Percentiles rank a stretch among this genome's conserved stretches.
phyloP scores from a whole-genome alignment of 2,113 vertebrate genomes.

The Pardalotus punctatus region DNA sequence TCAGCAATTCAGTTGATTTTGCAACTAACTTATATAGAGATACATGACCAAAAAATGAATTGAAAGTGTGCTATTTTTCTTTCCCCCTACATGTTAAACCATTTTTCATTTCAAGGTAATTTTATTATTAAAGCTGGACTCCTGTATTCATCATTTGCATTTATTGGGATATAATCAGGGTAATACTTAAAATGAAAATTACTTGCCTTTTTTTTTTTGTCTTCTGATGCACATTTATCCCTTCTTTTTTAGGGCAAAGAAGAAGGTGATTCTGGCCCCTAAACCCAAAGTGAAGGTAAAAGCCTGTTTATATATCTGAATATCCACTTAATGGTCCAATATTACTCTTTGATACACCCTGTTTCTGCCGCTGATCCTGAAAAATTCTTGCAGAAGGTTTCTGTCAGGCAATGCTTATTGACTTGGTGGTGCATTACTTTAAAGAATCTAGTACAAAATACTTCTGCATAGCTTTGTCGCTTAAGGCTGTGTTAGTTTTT shows the following conservation, averaged over 20 bases:
- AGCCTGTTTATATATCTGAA: background rate
- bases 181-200: background rate
- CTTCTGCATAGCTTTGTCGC: background rate
- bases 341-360: background rate
- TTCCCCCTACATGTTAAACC: background rate
- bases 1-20: background rate
- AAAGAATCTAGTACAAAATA: background rate
- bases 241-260: constrained; percentile 84
- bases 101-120: background rate
- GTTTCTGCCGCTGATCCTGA: background rate
- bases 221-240: background rate
- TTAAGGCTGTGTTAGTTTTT: background rate
- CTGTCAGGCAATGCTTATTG: background rate
- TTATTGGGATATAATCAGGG: background rate
- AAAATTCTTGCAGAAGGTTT: background rate
- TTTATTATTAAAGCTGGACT: background rate
- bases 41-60: background rate
- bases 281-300: constrained; percentile 92
- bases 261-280: constrained; percentile 86
- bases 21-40: background rate
- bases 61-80: background rate
- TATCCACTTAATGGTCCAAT: background rate
- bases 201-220: background rate
- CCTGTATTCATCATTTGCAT: background rate
- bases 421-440: background rate